Base-by-base conservation (phyloP, 2,113 vertebrate genomes). In the Platichthys stellatus region DNA sequence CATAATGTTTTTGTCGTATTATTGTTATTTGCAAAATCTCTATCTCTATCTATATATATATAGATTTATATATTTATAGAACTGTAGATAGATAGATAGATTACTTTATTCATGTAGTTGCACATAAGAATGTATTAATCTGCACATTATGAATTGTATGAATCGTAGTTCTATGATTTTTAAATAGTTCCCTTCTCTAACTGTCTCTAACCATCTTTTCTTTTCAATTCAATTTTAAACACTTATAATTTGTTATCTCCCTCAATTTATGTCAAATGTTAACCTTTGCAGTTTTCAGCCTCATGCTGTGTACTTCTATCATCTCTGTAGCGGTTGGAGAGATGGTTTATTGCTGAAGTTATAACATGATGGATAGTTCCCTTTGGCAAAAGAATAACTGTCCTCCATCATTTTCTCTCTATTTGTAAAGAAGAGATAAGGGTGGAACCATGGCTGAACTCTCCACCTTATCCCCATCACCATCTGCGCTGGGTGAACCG, bases 381-480 rank as follows among this genome's bases (percentile, higher is more conserved):
- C 40, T 43, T 43, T 43, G 1, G 10, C 2, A 26, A 49, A 45
- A 57, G 0, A 35, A 38, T 24, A 67, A 24, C 56, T 76, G 5
- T 71, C 5, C 1, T 81, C 9, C 21, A 10, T 59, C 4, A 0
- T 73, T 67, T 69, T 75, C 26, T 59, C 3, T 85, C 3, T 68
- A 5, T 82, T 31, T 78, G 2, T 74, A 20, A 74, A 90, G 82
- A 81, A 84, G 77, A 74, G 76, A 72, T 69, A 35, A 72, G 68
- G 76, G 82, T 83, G 84, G 78, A 83, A 89, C 79, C 68, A 95
- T 95, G 94, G 93, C 94, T n/a, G 94, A 95, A 74, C 86, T 94
- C 57, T 90, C 89, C 47, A 82, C 93, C 74, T 78, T 94, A 35
- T 92, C 87, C 69, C 83, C 92, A 21, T 93, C 94, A 7, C 80